These are phyloP conservation scores for Planiliza haematocheilus DNA, from an alignment of 2,113 vertebrate species.

Conservation along the genomic window DNA sequence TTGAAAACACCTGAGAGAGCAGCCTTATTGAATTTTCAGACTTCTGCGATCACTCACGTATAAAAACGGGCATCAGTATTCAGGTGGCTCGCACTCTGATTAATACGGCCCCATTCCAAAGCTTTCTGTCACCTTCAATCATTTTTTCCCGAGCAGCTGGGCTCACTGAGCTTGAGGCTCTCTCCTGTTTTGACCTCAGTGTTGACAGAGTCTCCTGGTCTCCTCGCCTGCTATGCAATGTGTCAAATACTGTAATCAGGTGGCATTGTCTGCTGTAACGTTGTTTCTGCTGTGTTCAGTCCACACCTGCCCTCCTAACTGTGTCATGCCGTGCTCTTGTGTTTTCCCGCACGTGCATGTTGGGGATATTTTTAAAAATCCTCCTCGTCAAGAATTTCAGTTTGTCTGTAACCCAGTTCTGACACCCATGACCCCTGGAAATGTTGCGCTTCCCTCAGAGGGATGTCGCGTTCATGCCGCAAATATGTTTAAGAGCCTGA, in stretches of 20 bases:
- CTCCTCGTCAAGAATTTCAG: conserved; percentile 46
- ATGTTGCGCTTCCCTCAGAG: conserved; percentile 25
- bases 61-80: conserved; percentile 51
- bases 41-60: conserved; percentile 22
- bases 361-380: conserved; percentile 51
- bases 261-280: conserved; percentile 6
- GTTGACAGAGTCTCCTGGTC: conserved; percentile 49
- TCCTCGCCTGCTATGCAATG: conserved; percentile 39
- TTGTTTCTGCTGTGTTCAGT: conserved; percentile 53
- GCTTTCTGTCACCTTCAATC: conserved; percentile 43
- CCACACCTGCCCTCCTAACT: conserved; percentile 66
- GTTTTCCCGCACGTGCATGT: conserved; percentile 19
- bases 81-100: conserved; percentile 39
- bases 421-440: conserved; percentile 34
- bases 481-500: conserved; percentile 50
- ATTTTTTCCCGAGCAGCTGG: conserved; percentile 37
- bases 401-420: conserved; percentile 26
- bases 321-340: conserved; percentile 41
- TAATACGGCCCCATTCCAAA: conserved; percentile 37
- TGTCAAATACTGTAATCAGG: conserved; percentile 39
- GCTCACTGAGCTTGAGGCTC: conserved; percentile 2
- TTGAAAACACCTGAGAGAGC: conserved; percentile 10
- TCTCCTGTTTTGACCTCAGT: conserved; percentile 42
- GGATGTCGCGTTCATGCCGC: conserved; percentile 9
- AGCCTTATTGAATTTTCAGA: conserved; percentile 30